Percentiles rank a stretch among this genome's conserved stretches.
Conservation (phyloP, 2,888 invertebrate species). For the Eupeodes latifasciatus region DNA sequence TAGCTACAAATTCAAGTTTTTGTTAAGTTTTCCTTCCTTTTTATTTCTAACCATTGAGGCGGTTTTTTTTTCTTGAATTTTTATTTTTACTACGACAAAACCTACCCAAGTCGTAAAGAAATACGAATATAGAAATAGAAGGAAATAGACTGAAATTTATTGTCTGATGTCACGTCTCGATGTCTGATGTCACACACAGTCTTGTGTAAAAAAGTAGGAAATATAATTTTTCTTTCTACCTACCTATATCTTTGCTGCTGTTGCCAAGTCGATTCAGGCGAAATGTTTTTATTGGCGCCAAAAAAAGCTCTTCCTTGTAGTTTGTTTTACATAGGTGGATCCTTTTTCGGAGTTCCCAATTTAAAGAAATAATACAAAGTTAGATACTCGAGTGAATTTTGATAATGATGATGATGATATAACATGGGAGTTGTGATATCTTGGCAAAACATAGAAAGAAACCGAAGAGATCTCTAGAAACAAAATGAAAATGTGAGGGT, state of each 20-base stretch:
- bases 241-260: background rate
- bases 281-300: slow-evolving; percentile 58
- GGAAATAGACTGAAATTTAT: slow-evolving; percentile 59
- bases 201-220: slow-evolving; percentile 19
- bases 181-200: slow-evolving; percentile 66
- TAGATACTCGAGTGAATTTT: background rate
- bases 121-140: slow-evolving; percentile 31
- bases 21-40: background rate
- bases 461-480: no score
- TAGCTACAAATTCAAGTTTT: slow-evolving; percentile 22
- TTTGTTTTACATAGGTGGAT: no score
- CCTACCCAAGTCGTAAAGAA: slow-evolving; percentile 39
- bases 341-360: slow-evolving; percentile 3
- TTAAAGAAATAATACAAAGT: background rate
- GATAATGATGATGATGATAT: no score
- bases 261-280: slow-evolving; percentile 31
- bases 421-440: no score
- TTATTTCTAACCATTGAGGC: slow-evolving; percentile 38
- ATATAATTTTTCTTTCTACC: slow-evolving; percentile 15
- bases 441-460: no score
- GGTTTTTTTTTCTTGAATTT: background rate
- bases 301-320: slow-evolving; percentile 28
- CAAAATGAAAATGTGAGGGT: no score
- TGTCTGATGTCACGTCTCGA: slow-evolving; percentile 69
- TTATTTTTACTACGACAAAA: slow-evolving; percentile 28